These are phyloP conservation scores for Strigamia transsilvanica DNA, from an alignment of 2,888 invertebrate genomes.

Conservation along the genomic window DNA sequence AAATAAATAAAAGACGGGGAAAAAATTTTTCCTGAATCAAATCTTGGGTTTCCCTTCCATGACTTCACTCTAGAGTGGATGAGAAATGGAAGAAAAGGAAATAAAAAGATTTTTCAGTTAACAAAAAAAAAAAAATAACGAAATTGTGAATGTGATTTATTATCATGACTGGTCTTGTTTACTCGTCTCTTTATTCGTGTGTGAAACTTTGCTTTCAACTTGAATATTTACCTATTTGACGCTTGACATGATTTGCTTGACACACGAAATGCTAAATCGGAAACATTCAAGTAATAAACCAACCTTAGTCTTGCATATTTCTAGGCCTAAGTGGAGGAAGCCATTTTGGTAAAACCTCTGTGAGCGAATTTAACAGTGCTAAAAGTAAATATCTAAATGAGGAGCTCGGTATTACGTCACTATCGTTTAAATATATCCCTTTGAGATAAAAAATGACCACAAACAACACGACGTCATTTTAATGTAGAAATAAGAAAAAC, in stretches of 20 bases:
- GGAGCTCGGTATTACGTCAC: conserved; percentile 3
- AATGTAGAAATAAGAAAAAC: background rate
- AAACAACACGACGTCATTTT: conserved; percentile 16
- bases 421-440: background rate
- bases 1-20: background rate
- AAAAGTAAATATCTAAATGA: conserved; percentile 27
- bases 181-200: background rate
- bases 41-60: background rate
- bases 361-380: background rate
- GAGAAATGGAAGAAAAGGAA: conserved; percentile 5
- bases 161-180: conserved; percentile 18
- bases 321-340: background rate
- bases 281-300: background rate
- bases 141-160: conserved; percentile 41
- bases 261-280: background rate
- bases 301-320: conserved; percentile 6
- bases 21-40: conserved; percentile 1
- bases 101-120: conserved; percentile 4
- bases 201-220: conserved; percentile 36
- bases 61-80: conserved; percentile 24
- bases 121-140: background rate
- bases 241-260: background rate
- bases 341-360: conserved; percentile 3
- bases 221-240: conserved; percentile 4
- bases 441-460: background rate